Evolutionary conservation across 2,113 vertebrate species (phyloP).

Genomic region (Junco hyemalis): DNA sequence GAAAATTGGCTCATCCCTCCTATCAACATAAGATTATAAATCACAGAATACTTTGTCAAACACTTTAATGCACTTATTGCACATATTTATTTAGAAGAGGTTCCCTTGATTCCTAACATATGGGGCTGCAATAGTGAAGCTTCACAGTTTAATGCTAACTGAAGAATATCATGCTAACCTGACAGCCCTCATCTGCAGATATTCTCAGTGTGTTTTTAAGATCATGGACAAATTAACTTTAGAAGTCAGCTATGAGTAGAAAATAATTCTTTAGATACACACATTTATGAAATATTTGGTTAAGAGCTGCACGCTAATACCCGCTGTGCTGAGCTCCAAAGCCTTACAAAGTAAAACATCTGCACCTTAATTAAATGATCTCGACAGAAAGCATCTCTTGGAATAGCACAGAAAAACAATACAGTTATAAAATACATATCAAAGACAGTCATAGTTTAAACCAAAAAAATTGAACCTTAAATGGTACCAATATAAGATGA

Average conservation of each 20-base stretch:
- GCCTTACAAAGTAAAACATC: neutral
- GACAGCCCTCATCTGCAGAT: neutral
- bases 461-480: neutral
- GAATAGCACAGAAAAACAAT: neutral
- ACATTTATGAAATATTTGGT: neutral
- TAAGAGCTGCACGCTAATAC: neutral
- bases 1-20: constrained; percentile 9
- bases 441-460: neutral
- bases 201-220: neutral
- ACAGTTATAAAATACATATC: too few relatives aligned
- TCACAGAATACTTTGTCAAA: neutral
- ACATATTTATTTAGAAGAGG: neutral
- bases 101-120: neutral
- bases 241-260: neutral
- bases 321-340: neutral
- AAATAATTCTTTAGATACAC: neutral
- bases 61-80: neutral
- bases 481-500: neutral
- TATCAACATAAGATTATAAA: neutral
- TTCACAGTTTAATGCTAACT: neutral
- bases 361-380: neutral
- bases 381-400: neutral
- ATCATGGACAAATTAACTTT: neutral
- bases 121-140: neutral
- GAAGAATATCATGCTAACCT: neutral